Base-by-base conservation (phyloP, 92 coral and sea anemone genomes). In the Zoanthus gigantus region DNA sequence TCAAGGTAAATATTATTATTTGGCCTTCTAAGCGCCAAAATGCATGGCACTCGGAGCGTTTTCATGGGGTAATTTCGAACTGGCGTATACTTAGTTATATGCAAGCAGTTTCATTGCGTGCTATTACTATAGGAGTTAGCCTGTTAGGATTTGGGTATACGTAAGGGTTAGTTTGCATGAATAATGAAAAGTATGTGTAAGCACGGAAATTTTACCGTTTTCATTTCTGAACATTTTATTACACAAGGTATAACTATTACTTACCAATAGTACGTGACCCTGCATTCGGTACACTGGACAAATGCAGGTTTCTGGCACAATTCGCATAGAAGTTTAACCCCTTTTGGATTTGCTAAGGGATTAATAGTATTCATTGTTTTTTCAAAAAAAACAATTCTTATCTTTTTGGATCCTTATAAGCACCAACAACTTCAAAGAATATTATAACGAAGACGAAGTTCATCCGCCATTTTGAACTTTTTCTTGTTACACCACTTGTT, bases 251-350 rank as follows among this genome's bases (percentile, higher is more conserved):
- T 4, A 23, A 23, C 23, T 23, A 37, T 37, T 37, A 79, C 97
- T 92, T 82, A 97, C 99, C 99, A 97, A 77, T 97, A 97, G 83
- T 95, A 95, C 4, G 99, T 97, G 52, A 97, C 99, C 88, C 99
- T 83, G 47, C 99, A 97, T 44, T 94, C 94, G 11, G 93, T 95
- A 82, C 99, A 95, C 81, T 95, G 99, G 31, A 91, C 97, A 88
- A 97, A 97, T 23, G 99, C 99, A 37, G 99, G 99, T 83, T 97
- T 97, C 89, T 95, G 98, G 23, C 99, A 97, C 67, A 97, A 86
- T 47, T 97, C 99, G 85, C 99, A 97, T 66, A 92, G 87, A 31
- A 97, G 92, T 82, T 97, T 97, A 32, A 97, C 98, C 77, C 99
- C 99, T 82, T 94, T 97, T 9, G 98, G 99, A 83, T 95, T 97